These are phyloP conservation scores for Taenioides sp. DNA, from an alignment of 2,797 vertebrate species.

Conservation along the genomic window DNA sequence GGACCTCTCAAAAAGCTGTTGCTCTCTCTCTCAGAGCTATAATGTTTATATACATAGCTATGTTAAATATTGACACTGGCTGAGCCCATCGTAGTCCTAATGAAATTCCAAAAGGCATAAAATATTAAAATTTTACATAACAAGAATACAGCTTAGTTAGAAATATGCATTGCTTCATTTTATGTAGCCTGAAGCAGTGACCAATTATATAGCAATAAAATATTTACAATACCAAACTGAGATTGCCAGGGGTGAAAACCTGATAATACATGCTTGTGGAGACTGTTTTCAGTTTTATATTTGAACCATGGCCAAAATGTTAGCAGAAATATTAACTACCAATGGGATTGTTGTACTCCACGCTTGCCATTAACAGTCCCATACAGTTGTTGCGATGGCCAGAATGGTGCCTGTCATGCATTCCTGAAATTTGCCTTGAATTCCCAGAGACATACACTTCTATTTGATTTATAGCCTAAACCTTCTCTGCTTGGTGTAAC, in stretches of 20 bases:
- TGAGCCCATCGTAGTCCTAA: conserved; percentile 65
- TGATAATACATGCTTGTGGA: conserved; percentile 75
- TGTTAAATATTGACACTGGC: conserved; percentile 81
- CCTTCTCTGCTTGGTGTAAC: conserved; percentile 24
- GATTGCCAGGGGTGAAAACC: conserved; percentile 76
- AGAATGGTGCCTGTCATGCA: conserved; percentile 13
- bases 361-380: conserved; percentile 11
- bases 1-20: conserved; percentile 64
- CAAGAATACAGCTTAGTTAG: conserved; percentile 60
- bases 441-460: conserved; percentile 20
- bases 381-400: conserved; percentile 22
- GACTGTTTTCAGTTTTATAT: conserved; percentile 15
- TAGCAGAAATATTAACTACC: background rate
- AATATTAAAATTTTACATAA: conserved; percentile 71
- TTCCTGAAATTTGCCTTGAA: conserved; percentile 28
- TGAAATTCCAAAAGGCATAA: conserved; percentile 44
- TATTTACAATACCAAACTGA: conserved; percentile 83
- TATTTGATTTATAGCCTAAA: conserved; percentile 25
- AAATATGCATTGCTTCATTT: conserved; percentile 71
- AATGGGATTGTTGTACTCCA: background rate
- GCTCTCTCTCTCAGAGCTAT: conserved; percentile 61
- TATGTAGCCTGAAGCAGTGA: conserved; percentile 81
- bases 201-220: conserved; percentile 85
- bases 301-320: background rate
- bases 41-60: conserved; percentile 75